These are phyloP conservation scores for Saguinus imperator DNA, from an alignment of 2,113 vertebrate genomes.

Conservation along the genomic window DNA sequence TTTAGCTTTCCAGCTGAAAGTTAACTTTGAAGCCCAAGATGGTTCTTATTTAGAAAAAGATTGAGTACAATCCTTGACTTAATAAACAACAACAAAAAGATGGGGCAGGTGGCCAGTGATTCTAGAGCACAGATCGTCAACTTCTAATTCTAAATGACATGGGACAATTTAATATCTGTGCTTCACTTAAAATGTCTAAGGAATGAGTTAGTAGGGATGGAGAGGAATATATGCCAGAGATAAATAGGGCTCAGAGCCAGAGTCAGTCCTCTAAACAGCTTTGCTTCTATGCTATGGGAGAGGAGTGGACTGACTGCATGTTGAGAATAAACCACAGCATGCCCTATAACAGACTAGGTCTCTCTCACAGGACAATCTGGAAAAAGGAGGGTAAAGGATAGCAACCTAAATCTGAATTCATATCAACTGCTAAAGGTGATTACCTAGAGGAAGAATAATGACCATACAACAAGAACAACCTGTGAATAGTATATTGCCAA, in stretches of 20 bases:
- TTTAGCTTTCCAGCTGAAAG: background rate
- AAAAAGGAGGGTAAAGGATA: background rate
- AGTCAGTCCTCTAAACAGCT: background rate
- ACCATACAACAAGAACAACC: background rate
- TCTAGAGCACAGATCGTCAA: background rate
- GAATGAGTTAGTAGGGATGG: background rate
- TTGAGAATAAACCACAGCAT: background rate
- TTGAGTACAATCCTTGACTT: background rate
- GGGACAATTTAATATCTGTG: background rate
- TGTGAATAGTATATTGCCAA: background rate
- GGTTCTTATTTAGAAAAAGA: background rate
- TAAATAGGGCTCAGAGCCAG: background rate
- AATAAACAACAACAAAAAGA: background rate
- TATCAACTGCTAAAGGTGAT: background rate
- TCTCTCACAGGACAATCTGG: background rate
- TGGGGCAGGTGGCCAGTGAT: background rate
- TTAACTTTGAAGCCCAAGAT: background rate
- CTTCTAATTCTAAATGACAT: background rate
- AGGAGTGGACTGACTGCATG: background rate
- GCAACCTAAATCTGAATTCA: background rate
- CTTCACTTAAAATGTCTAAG: background rate
- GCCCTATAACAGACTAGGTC: background rate
- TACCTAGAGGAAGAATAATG: background rate
- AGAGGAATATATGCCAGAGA: background rate
- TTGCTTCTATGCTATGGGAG: fast-evolving